Evolutionary conservation across 2,797 vertebrate species (phyloP).

Genomic region (Linurgus olivaceus): DNA sequence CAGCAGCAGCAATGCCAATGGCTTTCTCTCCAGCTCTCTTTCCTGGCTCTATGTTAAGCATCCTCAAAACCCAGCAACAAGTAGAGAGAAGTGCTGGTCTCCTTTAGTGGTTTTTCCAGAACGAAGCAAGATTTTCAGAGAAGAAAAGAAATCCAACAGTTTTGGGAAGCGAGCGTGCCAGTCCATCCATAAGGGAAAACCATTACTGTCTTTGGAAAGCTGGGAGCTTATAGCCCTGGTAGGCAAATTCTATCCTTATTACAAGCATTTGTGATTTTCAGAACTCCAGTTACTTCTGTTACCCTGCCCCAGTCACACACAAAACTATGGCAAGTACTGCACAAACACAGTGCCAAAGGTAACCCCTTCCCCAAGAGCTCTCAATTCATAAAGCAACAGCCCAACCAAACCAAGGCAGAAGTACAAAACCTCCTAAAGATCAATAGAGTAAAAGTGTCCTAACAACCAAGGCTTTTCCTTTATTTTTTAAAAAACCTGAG

Average conservation of each 20-base stretch:
- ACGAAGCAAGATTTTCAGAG: background rate
- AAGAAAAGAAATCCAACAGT: background rate
- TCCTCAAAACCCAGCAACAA: background rate
- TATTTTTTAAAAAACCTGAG: background rate
- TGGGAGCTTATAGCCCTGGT: background rate
- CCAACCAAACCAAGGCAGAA: background rate
- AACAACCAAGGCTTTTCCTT: background rate
- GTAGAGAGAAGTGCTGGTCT: background rate
- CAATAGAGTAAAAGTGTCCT: accelerated
- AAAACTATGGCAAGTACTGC: background rate
- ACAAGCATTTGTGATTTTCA: background rate
- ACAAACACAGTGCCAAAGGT: background rate
- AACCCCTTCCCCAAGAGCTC: background rate
- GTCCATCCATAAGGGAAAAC: background rate
- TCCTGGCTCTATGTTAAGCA: background rate
- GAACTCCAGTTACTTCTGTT: background rate
- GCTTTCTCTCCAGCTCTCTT: background rate
- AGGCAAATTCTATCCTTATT: background rate
- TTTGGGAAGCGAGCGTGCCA: background rate
- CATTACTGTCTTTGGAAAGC: background rate
- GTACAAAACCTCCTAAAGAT: background rate
- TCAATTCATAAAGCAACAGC: background rate
- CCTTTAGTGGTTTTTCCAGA: background rate
- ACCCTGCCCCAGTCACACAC: background rate
- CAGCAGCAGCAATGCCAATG: background rate